Evolutionary conservation across 1,140 invertebrate species (phyloP).

Genomic region (Rhopalosiphum maidis): DNA sequence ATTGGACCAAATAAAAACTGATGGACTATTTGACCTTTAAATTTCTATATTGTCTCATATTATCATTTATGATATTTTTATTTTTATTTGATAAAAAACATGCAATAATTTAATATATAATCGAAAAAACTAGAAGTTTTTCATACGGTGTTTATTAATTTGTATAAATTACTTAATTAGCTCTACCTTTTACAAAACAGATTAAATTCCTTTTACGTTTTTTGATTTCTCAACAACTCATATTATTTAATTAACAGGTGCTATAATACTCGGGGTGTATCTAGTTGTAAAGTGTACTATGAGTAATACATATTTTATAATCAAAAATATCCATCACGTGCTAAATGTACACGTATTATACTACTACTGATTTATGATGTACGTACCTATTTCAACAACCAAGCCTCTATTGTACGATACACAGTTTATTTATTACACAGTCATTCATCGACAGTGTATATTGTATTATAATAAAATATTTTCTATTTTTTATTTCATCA

Average conservation of each 20-base stretch:
- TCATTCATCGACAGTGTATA: neutral
- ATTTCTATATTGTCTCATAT: neutral
- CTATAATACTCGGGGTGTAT: neutral
- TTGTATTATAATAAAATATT: constrained; percentile 21
- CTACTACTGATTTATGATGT: neutral
- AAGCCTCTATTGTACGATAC: neutral
- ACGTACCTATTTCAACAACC: neutral
- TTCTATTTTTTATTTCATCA: neutral
- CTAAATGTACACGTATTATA: constrained; percentile 4
- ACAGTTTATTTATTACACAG: constrained; percentile 5
- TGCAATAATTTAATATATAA: neutral
- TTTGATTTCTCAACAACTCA: neutral
- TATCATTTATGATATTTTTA: neutral
- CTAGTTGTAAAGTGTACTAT: neutral
- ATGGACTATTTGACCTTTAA: neutral
- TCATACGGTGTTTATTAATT: neutral
- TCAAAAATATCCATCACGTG: neutral
- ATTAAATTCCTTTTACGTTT: neutral
- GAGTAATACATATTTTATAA: constrained; percentile 11
- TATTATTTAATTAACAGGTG: neutral
- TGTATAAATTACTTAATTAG: neutral
- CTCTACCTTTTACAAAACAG: neutral
- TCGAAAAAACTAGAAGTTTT: neutral
- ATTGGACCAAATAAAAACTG: neutral
- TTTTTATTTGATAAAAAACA: neutral